Percentiles rank a stretch among this genome's conserved stretches.
phyloP scores from a whole-genome alignment of 2,888 invertebrate genomes.

The Pasiphila rectangulata region DNA sequence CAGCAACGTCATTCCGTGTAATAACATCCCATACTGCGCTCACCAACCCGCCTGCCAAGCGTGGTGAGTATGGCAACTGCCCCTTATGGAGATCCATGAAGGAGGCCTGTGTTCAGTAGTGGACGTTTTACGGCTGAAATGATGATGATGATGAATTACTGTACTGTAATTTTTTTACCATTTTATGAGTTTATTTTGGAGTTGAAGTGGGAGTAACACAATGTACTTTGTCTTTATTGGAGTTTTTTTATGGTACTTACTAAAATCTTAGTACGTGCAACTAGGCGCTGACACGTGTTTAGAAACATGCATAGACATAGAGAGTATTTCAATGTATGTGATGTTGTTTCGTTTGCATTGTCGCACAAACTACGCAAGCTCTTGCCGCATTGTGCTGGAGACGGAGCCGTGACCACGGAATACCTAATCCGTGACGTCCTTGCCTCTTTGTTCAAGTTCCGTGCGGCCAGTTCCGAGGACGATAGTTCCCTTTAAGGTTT shows the following conservation, averaged over 20 bases:
- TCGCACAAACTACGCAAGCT: conserved; percentile 9
- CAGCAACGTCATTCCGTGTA: too few relatives aligned
- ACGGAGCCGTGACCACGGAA: conserved; percentile 37
- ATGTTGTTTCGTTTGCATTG: conserved; percentile 12
- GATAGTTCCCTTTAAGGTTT: conserved; percentile 6
- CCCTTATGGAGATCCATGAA: too few relatives aligned
- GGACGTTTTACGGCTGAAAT: too few relatives aligned
- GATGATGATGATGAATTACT: too few relatives aligned
- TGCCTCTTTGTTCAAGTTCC: conserved; percentile 50
- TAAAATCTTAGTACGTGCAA: too few relatives aligned
- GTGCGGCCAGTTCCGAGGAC: conserved; percentile 30
- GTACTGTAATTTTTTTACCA: conserved; percentile 7
- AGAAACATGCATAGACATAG: background rate
- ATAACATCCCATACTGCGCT: too few relatives aligned
- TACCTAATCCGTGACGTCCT: conserved; percentile 48
- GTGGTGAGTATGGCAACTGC: too few relatives aligned
- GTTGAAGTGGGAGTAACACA: background rate
- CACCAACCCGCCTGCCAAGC: too few relatives aligned
- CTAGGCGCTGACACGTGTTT: background rate
- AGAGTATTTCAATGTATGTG: background rate
- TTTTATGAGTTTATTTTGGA: background rate
- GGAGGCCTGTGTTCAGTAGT: too few relatives aligned
- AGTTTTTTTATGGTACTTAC: too few relatives aligned
- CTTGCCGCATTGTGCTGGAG: conserved; percentile 42
- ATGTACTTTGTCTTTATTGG: too few relatives aligned